Percentiles rank a stretch among this genome's conserved stretches.
phyloP scores from a whole-genome alignment of 2,113 vertebrate genomes.

The Colinus virginianus region DNA sequence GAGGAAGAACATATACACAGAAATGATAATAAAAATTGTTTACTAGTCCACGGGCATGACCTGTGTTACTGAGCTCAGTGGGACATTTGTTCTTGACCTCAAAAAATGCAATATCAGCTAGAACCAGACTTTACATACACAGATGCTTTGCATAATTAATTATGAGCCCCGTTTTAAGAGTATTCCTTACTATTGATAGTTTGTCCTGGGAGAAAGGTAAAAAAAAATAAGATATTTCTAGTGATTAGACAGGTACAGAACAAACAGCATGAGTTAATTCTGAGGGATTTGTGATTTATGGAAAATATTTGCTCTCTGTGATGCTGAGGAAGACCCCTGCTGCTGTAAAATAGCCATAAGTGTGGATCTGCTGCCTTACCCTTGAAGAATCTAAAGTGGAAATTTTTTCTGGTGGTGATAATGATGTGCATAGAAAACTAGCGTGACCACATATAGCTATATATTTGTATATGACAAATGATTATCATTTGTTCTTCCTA shows the following conservation, averaged over 20 bases:
- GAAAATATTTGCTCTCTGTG: background rate
- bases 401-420: background rate
- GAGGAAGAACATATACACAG: background rate
- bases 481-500: background rate
- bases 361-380: background rate
- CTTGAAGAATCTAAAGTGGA: background rate
- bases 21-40: background rate
- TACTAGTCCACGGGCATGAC: background rate
- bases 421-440: background rate
- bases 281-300: background rate
- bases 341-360: background rate
- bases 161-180: background rate
- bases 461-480: background rate
- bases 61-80: background rate
- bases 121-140: background rate
- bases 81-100: background rate
- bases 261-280: background rate
- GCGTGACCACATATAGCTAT: background rate
- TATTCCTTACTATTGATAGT: background rate
- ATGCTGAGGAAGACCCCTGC: background rate
- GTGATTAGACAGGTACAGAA: background rate
- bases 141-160: background rate
- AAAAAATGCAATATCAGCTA: background rate
- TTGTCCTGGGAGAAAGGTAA: background rate
- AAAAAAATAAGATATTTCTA: background rate